Conservation (phyloP, 2,797 vertebrate genomes). For the Phyllotis vaccarum region DNA sequence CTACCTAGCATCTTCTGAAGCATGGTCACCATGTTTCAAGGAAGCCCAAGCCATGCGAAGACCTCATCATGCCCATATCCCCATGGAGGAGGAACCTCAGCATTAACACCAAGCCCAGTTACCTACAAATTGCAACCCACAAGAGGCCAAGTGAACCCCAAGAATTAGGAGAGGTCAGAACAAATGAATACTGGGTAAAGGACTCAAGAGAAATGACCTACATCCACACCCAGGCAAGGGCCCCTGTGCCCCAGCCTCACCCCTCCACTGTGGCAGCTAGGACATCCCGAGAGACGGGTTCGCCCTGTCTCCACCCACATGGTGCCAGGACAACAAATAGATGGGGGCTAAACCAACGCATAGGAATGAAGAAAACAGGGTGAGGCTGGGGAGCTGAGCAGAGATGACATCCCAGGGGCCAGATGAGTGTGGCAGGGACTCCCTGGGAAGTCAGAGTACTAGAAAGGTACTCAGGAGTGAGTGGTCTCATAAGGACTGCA, state of each 20-base stretch:
- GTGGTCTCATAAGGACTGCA: too few relatives aligned
- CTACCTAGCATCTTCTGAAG: not conserved
- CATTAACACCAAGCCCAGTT: not conserved
- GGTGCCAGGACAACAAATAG: not conserved
- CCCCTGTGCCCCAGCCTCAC: not conserved
- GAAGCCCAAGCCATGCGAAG: slow-evolving; percentile 22
- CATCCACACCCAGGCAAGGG: not conserved
- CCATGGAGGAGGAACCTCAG: not conserved
- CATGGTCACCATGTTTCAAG: not conserved
- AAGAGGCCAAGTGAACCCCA: not conserved
- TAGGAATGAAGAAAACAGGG: not conserved
- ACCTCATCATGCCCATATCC: not conserved
- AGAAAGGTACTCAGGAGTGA: not conserved
- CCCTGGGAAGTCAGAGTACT: too few relatives aligned
- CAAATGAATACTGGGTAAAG: not conserved
- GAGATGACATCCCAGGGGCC: too few relatives aligned
- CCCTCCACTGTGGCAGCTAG: not conserved
- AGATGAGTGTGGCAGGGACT: not conserved
- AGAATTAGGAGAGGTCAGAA: not conserved
- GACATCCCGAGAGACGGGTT: slow-evolving; percentile 12
- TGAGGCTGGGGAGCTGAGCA: too few relatives aligned
- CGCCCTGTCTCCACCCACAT: slow-evolving; percentile 28
- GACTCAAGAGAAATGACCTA: not conserved
- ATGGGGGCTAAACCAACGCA: not conserved
- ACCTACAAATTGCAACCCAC: too few relatives aligned